Percentiles rank a stretch among this genome's conserved stretches.
Evolutionary conservation across 2,888 invertebrate genomes (phyloP).

Genomic region (Platerodrilus igneus): DNA sequence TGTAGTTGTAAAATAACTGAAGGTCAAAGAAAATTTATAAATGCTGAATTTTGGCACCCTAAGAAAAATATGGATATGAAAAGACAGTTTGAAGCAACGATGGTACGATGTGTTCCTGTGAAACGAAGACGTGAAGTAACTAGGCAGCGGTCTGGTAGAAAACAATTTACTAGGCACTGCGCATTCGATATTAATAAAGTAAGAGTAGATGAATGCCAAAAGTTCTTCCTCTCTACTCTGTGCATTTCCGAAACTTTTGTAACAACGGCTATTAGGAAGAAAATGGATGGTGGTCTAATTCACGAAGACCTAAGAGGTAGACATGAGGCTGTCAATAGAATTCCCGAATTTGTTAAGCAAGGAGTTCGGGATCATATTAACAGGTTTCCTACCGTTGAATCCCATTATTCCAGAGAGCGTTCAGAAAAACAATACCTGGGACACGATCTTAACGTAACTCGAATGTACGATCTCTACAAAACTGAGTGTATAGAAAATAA

Average conservation of each 20-base stretch:
- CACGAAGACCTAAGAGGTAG: slow-evolving; percentile 6
- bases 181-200: slow-evolving; percentile 4
- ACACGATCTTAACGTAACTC: slow-evolving; percentile 3
- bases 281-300: slow-evolving; percentile 4
- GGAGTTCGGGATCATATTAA: slow-evolving; percentile 7
- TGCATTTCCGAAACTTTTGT: slow-evolving; percentile 5
- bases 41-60: too few species aligned
- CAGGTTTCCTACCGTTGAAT: slow-evolving; percentile 4
- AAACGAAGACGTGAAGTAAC: too few species aligned
- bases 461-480: slow-evolving; percentile 6
- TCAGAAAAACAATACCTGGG: background rate
- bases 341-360: slow-evolving; percentile 8
- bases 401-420: slow-evolving; percentile 8
- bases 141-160: too few species aligned
- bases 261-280: background rate
- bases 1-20: too few species aligned
- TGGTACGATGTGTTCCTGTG: too few species aligned
- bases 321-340: slow-evolving; percentile 4
- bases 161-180: background rate
- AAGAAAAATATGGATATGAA: too few species aligned
- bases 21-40: too few species aligned
- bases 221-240: slow-evolving; percentile 1
- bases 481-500: slow-evolving; percentile 6
- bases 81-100: too few species aligned
- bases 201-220: background rate